A percentile compares a stretch with the other conserved stretches of the same genome.
phyloP scores from a whole-genome alignment of 2,797 vertebrate species.

The Argentina silus region DNA sequence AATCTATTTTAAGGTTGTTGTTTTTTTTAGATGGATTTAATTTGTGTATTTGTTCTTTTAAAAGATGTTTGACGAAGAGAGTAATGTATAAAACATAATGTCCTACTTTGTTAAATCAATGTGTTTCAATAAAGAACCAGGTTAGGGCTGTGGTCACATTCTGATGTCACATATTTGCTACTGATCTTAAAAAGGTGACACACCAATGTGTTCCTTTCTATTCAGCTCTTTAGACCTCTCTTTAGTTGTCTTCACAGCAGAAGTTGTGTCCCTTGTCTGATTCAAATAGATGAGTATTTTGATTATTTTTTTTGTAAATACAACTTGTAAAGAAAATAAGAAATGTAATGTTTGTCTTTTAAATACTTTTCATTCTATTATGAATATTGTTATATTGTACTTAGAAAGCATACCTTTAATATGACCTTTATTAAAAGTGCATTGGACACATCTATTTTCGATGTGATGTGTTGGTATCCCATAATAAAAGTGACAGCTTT shows the following conservation, averaged over 20 bases:
- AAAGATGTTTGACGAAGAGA: conserved; percentile 21
- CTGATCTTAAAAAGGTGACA: conserved; percentile 70
- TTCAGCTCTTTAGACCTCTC: conserved; percentile 72
- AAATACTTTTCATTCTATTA: conserved; percentile 91
- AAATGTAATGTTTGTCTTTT: conserved; percentile 90
- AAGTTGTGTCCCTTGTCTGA: conserved; percentile 75
- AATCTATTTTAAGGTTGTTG: conserved; percentile 22
- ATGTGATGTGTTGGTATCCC: conserved; percentile 88
- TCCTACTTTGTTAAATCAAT: not conserved
- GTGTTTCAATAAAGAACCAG: conserved; percentile 17
- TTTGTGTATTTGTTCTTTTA: conserved; percentile 21
- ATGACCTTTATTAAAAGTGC: conserved; percentile 88
- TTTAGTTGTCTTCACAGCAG: conserved; percentile 72
- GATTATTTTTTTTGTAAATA: conserved; percentile 92
- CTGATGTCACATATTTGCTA: conserved; percentile 66
- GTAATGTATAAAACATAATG: conserved; percentile 13
- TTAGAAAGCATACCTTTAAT: conserved; percentile 87
- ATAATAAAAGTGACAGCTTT: conserved; percentile 89
- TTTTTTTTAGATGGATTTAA: conserved; percentile 23
- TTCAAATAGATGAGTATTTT: conserved; percentile 83
- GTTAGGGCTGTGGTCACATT: conserved; percentile 6
- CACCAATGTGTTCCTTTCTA: conserved; percentile 67
- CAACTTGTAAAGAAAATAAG: conserved; percentile 83
- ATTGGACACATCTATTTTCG: conserved; percentile 89
- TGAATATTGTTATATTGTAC: conserved; percentile 93